phyloP scores from a whole-genome alignment of 2,888 invertebrate genomes.

The Macrophya alboannulata region DNA sequence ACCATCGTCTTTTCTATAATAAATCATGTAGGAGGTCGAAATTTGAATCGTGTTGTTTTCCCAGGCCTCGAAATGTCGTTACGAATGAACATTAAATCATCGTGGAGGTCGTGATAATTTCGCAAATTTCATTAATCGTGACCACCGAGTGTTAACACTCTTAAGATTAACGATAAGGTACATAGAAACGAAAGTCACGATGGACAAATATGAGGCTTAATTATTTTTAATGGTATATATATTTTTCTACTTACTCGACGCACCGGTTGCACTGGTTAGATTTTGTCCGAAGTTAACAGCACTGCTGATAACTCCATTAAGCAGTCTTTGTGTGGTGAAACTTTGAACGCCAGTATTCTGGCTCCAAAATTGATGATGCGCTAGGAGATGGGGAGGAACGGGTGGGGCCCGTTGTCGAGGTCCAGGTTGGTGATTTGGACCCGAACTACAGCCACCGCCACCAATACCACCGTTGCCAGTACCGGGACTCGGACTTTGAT shows the following conservation, averaged over 20 bases:
- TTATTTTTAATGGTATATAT: neutral
- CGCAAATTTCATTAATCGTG: neutral
- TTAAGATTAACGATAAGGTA: neutral
- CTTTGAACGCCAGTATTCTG: constrained; percentile 76
- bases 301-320: constrained; percentile 77
- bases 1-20: neutral
- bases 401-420: constrained; percentile 79
- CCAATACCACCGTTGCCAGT: constrained; percentile 59
- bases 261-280: constrained; percentile 65
- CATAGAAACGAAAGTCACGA: neutral
- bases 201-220: neutral
- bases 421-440: constrained; percentile 60
- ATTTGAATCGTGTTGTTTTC: no score
- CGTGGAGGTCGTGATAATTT: neutral
- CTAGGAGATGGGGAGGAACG: constrained; percentile 81
- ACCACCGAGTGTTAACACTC: neutral
- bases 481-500: constrained; percentile 74
- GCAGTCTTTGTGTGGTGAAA: constrained; percentile 77
- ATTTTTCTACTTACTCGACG: constrained; percentile 43
- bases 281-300: constrained; percentile 76
- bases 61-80: neutral
- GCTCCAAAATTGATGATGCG: constrained; percentile 80
- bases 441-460: constrained; percentile 55
- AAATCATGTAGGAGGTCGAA: neutral
- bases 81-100: neutral